Percentiles rank a stretch among this genome's conserved stretches.
Evolutionary conservation across 2,797 vertebrate genomes (phyloP).

Genomic region (Syndactyla subalaris): DNA sequence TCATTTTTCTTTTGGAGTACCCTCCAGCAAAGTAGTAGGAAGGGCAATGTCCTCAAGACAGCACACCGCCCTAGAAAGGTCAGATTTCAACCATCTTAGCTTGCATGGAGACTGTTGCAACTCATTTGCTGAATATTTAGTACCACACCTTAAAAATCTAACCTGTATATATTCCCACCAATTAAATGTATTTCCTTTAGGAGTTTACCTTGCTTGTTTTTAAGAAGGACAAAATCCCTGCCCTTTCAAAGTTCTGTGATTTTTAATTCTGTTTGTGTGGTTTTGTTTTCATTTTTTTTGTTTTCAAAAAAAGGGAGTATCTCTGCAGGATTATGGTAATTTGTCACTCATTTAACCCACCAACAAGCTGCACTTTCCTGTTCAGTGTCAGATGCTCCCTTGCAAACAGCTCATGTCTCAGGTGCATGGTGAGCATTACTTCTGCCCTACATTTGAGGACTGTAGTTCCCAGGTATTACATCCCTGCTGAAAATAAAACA

Average conservation of each 20-base stretch:
- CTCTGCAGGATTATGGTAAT: neutral
- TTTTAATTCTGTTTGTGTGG: neutral
- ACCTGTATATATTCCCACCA: neutral
- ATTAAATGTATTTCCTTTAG: neutral
- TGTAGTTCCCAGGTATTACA: neutral
- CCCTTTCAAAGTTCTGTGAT: neutral
- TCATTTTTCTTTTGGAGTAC: neutral
- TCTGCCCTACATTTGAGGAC: neutral
- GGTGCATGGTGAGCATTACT: neutral
- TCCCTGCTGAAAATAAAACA: neutral
- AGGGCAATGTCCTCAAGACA: neutral
- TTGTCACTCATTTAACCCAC: conserved; percentile 17
- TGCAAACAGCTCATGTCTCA: neutral
- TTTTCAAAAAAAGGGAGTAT: neutral
- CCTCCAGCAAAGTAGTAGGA: neutral
- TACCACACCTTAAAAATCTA: neutral
- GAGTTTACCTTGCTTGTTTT: neutral
- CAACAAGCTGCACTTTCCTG: conserved; percentile 29
- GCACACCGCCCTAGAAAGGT: neutral
- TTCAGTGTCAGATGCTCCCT: neutral
- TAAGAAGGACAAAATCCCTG: neutral
- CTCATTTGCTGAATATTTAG: neutral
- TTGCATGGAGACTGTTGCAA: neutral
- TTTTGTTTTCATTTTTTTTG: neutral
- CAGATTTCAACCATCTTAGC: neutral